These are phyloP conservation scores for Conchocele bisecta DNA, from an alignment of 2,888 invertebrate species.

Conservation along the genomic window DNA sequence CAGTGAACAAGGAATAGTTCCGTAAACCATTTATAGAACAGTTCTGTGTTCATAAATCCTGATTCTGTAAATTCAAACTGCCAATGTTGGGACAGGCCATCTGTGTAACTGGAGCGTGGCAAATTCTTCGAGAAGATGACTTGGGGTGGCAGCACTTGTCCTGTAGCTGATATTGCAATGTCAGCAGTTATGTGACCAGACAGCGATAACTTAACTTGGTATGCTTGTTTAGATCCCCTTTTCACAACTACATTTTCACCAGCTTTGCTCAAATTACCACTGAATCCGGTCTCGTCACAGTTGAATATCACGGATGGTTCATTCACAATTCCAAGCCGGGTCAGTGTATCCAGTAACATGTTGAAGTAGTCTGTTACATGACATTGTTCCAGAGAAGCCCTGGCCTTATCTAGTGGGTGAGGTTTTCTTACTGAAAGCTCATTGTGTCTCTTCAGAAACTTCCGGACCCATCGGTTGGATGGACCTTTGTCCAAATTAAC, in stretches of 20 bases:
- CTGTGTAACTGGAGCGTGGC: too few relatives aligned
- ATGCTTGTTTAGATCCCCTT: too few relatives aligned
- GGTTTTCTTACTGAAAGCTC: background rate
- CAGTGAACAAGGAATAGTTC: slow-evolving; percentile 11
- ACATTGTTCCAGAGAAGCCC: background rate
- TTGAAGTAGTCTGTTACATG: background rate
- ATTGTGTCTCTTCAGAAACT: background rate
- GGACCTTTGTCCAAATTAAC: slow-evolving; percentile 6
- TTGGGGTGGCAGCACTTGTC: too few relatives aligned
- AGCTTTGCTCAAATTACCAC: too few relatives aligned
- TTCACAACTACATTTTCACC: too few relatives aligned
- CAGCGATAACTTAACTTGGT: too few relatives aligned
- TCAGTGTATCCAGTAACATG: background rate
- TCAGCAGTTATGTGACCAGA: too few relatives aligned
- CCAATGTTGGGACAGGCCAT: too few relatives aligned
- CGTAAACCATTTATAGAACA: slow-evolving; percentile 7
- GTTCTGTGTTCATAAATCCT: background rate
- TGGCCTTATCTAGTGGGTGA: background rate
- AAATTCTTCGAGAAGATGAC: too few relatives aligned
- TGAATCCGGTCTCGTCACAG: background rate
- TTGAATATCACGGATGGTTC: background rate
- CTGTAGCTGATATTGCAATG: too few relatives aligned
- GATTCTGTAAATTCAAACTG: too few relatives aligned
- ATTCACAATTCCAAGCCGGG: background rate
- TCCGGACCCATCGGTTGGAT: slow-evolving; percentile 3